phyloP scores from a whole-genome alignment of 2,113 vertebrate species.

The Hepsetus odoe region DNA sequence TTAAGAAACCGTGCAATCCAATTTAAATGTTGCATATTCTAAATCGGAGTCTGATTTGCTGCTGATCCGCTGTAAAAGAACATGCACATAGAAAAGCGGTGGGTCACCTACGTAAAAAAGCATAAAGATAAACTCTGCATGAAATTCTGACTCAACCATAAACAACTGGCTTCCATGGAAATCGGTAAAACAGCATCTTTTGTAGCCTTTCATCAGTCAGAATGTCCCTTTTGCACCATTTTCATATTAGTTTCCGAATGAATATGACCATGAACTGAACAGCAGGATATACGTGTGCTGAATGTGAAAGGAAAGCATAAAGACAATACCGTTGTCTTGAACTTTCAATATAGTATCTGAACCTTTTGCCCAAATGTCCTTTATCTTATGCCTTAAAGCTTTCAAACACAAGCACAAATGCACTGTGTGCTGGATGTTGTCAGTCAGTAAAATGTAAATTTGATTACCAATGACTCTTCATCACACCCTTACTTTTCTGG shows the following conservation, averaged over 20 bases:
- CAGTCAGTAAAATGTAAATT: not conserved
- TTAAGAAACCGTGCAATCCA: constrained; percentile 70
- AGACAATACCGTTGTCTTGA: not conserved
- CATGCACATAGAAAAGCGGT: constrained; percentile 59
- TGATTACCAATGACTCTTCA: not conserved
- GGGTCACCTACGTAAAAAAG: constrained; percentile 72
- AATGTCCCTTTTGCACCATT: not conserved
- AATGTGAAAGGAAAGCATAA: not conserved
- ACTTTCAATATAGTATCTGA: not conserved
- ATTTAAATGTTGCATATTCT: constrained; percentile 63
- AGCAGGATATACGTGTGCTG: not conserved
- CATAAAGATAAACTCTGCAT: constrained; percentile 64
- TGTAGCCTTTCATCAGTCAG: not conserved
- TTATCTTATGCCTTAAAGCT: too few species aligned
- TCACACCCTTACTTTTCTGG: not conserved
- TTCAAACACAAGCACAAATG: not conserved
- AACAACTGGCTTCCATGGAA: constrained; percentile 25
- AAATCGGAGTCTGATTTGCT: constrained; percentile 64
- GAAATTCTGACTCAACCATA: constrained; percentile 58
- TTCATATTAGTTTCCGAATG: not conserved
- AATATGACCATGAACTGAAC: not conserved
- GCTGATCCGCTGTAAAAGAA: constrained; percentile 69
- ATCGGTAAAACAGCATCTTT: constrained; percentile 3
- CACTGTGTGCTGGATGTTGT: not conserved
- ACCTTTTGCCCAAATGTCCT: too few species aligned